Conservation (phyloP, 2,113 vertebrate species). For the Colius striatus region DNA sequence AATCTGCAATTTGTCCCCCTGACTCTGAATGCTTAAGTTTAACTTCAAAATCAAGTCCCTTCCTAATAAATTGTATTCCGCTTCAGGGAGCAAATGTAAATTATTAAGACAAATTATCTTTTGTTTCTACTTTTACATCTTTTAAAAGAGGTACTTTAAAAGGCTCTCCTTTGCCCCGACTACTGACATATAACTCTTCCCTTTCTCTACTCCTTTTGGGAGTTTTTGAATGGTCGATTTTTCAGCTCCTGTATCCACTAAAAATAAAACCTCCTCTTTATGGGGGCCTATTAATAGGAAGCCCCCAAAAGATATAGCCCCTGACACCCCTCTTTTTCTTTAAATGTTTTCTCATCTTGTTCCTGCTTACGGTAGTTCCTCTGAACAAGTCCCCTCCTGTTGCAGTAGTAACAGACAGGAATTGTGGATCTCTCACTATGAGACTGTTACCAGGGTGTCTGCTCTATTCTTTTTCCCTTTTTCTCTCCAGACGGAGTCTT, state of each 20-base stretch:
- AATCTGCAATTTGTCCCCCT: too few species aligned
- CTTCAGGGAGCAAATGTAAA: not conserved
- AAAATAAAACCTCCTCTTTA: not conserved
- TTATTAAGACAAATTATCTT: not conserved
- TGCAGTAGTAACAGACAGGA: not conserved
- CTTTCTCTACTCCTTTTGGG: not conserved
- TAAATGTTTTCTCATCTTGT: not conserved
- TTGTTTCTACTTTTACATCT: not conserved
- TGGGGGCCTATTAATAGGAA: not conserved
- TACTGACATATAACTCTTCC: not conserved
- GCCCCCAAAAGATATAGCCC: not conserved
- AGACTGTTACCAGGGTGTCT: not conserved
- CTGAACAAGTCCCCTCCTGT: not conserved
- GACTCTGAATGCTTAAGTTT: too few species aligned
- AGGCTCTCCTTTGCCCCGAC: not conserved
- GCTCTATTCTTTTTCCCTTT: not conserved
- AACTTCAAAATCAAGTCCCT: too few species aligned
- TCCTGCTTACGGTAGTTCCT: not conserved
- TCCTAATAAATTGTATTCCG: too few species aligned
- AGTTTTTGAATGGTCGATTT: not conserved
- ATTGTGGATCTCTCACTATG: not conserved
- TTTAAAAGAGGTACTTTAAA: not conserved
- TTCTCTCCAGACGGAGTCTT: not conserved
- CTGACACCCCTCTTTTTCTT: not conserved
- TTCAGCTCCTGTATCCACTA: not conserved